These are phyloP conservation scores for Rhipidura dahli DNA, from an alignment of 2,113 vertebrate genomes.

Conservation along the genomic window DNA sequence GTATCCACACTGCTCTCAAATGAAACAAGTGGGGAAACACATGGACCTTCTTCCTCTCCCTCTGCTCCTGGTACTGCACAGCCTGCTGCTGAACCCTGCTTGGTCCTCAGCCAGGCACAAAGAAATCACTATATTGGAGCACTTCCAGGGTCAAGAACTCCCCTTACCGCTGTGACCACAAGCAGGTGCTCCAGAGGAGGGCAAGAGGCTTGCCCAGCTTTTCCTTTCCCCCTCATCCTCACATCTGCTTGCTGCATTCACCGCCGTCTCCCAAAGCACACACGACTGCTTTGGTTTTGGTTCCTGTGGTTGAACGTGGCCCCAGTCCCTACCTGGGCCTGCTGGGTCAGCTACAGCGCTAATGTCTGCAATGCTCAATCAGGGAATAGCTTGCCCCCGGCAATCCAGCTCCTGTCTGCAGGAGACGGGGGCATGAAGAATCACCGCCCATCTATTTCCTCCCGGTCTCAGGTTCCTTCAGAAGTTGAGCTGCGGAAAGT, in stretches of 20 bases:
- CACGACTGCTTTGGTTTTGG: not conserved
- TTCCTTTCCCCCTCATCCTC: not conserved
- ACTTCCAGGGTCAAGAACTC: not conserved
- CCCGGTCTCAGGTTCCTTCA: not conserved
- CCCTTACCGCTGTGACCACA: not conserved
- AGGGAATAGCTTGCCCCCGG: not conserved
- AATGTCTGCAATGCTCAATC: not conserved
- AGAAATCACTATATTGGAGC: not conserved
- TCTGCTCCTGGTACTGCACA: not conserved
- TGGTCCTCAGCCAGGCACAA: not conserved
- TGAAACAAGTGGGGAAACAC: not conserved
- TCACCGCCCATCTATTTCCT: not conserved
- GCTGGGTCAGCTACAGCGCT: not conserved
- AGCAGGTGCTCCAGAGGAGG: not conserved
- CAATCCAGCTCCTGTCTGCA: not conserved
- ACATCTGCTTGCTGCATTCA: not conserved
- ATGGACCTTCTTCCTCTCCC: not conserved
- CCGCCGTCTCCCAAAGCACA: accelerated
- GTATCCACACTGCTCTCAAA: not conserved
- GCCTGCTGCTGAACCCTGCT: not conserved
- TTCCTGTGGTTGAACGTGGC: not conserved
- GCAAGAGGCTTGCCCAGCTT: not conserved
- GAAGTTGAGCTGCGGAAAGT: not conserved
- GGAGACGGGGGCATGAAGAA: not conserved
- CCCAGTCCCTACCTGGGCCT: not conserved